Conservation (phyloP, 2,888 invertebrate species). For the Cantharis nigra region DNA sequence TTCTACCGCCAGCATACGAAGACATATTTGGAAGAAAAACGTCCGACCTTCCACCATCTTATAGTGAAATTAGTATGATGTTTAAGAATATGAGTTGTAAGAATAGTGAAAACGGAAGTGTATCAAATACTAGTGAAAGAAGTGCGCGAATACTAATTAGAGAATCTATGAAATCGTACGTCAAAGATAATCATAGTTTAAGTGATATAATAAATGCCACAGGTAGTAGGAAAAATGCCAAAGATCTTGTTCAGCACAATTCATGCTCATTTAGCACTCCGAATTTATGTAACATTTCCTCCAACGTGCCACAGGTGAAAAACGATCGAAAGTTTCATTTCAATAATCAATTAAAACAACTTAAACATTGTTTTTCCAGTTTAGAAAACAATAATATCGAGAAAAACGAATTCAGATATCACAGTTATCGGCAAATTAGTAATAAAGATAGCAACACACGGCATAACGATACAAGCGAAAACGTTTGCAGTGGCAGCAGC, state of each 20-base stretch:
- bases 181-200: not conserved
- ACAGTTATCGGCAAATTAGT: not conserved
- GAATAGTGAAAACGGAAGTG: constrained; percentile 6
- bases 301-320: constrained; percentile 9
- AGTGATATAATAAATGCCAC: not conserved
- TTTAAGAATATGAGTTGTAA: constrained; percentile 31
- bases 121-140: not conserved
- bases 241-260: not conserved
- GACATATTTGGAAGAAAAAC: constrained; percentile 56
- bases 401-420: not conserved
- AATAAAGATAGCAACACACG: not conserved
- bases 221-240: not conserved
- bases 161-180: not conserved
- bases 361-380: constrained; percentile 7
- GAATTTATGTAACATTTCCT: constrained; percentile 3
- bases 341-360: constrained; percentile 3
- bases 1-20: constrained; percentile 60
- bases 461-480: constrained; percentile 2
- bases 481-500: constrained; percentile 1
- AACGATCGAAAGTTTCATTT: constrained; percentile 1
- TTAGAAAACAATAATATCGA: constrained; percentile 12
- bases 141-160: not conserved
- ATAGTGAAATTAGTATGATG: constrained; percentile 51
- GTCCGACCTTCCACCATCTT: constrained; percentile 51
- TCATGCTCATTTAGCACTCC: constrained; percentile 1